Conservation (phyloP, 2,797 vertebrate genomes). For the Myripristis jacobus region DNA sequence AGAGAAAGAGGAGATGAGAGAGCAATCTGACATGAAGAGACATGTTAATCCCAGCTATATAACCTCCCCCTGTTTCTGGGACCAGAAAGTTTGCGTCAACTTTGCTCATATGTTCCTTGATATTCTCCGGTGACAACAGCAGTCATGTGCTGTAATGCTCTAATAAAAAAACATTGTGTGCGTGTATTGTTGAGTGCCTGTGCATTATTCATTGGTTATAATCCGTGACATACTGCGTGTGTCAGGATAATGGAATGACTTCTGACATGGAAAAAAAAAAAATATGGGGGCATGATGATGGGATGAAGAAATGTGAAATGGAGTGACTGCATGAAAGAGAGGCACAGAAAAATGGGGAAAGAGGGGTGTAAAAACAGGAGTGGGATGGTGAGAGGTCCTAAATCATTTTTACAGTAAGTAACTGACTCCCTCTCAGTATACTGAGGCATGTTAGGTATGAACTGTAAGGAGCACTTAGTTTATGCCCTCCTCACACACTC, state of each 20-base stretch:
- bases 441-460: constrained; percentile 44
- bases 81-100: constrained; percentile 16
- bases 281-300: constrained; percentile 18
- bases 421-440: constrained; percentile 43
- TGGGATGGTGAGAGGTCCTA: constrained; percentile 44
- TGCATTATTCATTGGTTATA: constrained; percentile 7
- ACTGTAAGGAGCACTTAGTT: constrained; percentile 39
- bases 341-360: not conserved
- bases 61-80: constrained; percentile 5
- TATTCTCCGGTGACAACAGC: constrained; percentile 37
- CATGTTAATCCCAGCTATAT: constrained; percentile 46
- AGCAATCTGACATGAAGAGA: constrained; percentile 35
- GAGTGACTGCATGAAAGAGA: not conserved
- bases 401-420: constrained; percentile 53
- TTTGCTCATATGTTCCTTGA: constrained; percentile 2
- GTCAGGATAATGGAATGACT: constrained; percentile 33
- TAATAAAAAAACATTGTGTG: constrained; percentile 53
- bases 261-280: constrained; percentile 44
- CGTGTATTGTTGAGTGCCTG: not conserved
- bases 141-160: constrained; percentile 16
- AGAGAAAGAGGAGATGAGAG: constrained; percentile 33
- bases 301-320: constrained; percentile 39
- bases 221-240: constrained; percentile 35
- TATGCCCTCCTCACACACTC: constrained; percentile 6
- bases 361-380: constrained; percentile 24